Evolutionary conservation across 2,888 invertebrate genomes (phyloP), one percentile per base, ranked within the genome.

Genomic region (Dryocosmus kuriphilus): DNA sequence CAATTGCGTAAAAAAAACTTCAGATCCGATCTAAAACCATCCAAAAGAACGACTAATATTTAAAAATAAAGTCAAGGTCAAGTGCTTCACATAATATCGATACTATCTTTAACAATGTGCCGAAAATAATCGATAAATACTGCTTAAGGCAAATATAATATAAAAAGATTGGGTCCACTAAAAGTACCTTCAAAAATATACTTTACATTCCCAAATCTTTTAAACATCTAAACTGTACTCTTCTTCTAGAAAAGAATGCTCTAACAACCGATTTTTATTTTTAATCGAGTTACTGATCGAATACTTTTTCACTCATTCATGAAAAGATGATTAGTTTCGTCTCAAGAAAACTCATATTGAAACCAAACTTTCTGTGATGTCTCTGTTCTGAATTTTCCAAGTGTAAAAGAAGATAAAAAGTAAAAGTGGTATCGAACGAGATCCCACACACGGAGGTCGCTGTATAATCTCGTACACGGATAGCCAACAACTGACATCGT

Each of bases 401-500:
- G 41, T 41, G 46, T n/a, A 63, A 65, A 65, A 67, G 24, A 46
- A 24, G 22, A 65, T 41, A 24, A 67, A 41, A 67, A 67, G 41
- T 67, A 24, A 65, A 67, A 67, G 41, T 67, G 65, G 65, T 67
- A 46, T 41, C 41, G 41, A 67, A 67, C 41, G 27, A 67, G 41
- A 67, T 67, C 41, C 41, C 27, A 80, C 35, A 38, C 82, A 78
- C 78, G 79, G 82, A 77, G 79, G 81, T 74, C 80, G 82, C 83
- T 83, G 84, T 83, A 85, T 85, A 85, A 85, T 85, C 84, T 83
- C 83, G 82, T 83, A 85, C 85, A 85, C 83, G 83, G 83, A 85
- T 83, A 83, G 79, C 80, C 77, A 63, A 77, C 78, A 79, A 76
- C 80, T 74, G 81, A 79, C 77, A 80, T 78, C 79, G 80, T 80